Base-by-base conservation (phyloP, 2,113 vertebrate genomes). In the Baryphthengus martii region DNA sequence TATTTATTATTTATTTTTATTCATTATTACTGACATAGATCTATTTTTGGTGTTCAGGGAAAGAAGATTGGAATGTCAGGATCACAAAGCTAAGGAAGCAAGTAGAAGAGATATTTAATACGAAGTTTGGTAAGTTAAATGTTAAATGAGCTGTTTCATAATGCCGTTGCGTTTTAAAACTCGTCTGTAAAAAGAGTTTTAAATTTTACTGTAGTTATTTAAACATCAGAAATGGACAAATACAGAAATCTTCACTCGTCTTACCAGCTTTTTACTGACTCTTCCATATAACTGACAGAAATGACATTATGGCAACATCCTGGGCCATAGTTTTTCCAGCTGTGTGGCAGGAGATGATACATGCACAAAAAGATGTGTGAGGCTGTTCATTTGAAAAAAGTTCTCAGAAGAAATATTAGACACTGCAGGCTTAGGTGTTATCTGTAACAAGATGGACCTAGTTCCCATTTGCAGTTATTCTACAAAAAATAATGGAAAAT, bases 41-140 rank as follows among this genome's bases (percentile, higher is more conserved):
- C 52, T 52, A 0, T 70, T 88, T 96, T 85, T 96, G 77, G 29
- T 91, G 95, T 95, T 67, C 82, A 98, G 98, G 59, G 7, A 98
- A 98, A 96, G 98, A 98, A 95, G 98, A 98, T 67, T 98, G 98
- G 98, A 98, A 98, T 37, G 50, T 97, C 83, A 97, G 97, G 88
- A 98, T 98, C 85, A 98, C 98, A 78, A 98, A 98, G 86, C 97
- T 98, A 53, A 98, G 98, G 78, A 98, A 98, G 49, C 92, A 98
- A 90, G 98, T 98, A 65, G 98, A 98, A 85, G 98, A 98, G 75
- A 97, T 98, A 90, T 98, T 98, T 95, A 98, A 97, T 91, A n/a
- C 66, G 28, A 98, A 98, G 90, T 98, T 98, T 91, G 98, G 98
- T 98, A 94, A 97, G 97, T 95, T 71, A 29, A 40, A 35, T 56